Evolutionary conservation across 2,888 invertebrate genomes (phyloP).

Genomic region (Adelognathus sp.): DNA sequence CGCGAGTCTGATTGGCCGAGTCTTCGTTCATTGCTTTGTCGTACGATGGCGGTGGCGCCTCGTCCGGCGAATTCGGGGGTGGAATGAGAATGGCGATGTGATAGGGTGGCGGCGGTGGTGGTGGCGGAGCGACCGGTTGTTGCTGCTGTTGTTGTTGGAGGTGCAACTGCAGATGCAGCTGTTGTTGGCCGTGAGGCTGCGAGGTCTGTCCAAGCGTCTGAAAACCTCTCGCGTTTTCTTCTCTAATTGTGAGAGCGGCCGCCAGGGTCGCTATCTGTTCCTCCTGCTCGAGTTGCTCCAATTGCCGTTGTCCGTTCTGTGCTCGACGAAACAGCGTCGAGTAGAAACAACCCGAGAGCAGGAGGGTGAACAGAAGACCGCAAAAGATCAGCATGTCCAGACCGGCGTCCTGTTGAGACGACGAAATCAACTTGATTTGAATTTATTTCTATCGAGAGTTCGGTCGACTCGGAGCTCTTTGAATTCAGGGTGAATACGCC

Average conservation of each 20-base stretch:
- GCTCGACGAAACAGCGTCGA: conserved; percentile 71
- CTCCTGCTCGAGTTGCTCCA: conserved; percentile 59
- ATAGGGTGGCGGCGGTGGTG: conserved; percentile 89
- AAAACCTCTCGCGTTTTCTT: conserved; percentile 25
- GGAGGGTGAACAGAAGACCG: conserved; percentile 73
- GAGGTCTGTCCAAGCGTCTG: conserved; percentile 16
- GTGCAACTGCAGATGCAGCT: conserved; percentile 59
- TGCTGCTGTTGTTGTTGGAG: conserved; percentile 79
- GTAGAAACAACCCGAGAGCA: conserved; percentile 76
- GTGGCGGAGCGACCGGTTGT: conserved; percentile 66
- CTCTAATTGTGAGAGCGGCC: conserved; percentile 57
- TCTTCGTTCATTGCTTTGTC: conserved; percentile 85
- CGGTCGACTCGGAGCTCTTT: neutral
- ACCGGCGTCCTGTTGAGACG: conserved; percentile 80
- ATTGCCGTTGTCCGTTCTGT: conserved; percentile 62
- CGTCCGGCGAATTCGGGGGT: conserved; percentile 80
- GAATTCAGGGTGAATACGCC: neutral
- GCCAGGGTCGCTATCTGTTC: conserved; percentile 69
- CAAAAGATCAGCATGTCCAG: conserved; percentile 85
- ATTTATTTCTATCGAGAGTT: neutral
- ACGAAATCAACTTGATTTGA: neutral
- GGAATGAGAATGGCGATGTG: conserved; percentile 91
- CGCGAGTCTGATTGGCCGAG: conserved; percentile 37
- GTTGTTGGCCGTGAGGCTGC: conserved; percentile 66
- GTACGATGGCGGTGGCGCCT: conserved; percentile 89